Base-by-base conservation (phyloP, 2,113 vertebrate genomes). In the Felis chaus region DNA sequence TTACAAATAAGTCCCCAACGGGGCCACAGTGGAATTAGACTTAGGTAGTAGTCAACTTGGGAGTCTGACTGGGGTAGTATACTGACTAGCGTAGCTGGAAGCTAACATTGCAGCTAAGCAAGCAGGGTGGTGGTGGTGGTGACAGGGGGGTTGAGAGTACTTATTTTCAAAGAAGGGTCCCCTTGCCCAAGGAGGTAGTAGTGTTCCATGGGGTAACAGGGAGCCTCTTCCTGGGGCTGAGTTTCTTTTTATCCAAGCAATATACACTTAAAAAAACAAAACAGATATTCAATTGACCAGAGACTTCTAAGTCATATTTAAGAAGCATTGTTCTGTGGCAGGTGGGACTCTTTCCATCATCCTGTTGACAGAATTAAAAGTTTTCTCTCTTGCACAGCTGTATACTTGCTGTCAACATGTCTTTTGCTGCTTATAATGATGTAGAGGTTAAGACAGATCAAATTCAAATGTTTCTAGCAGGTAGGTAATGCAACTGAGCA, bases 181-280 rank as follows among this genome's bases (percentile, higher is more conserved):
- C 16, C 66, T 97, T 83, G 61, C 57, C 53, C 45, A 36, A 84
- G 41, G 73, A 90, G 55, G 31, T 39, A 13, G 36, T 53, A 7
- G 21, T 94, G 25, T 55, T 50, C 45, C 55, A 31, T 4, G 6
- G 41, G 81, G 7, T 71, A 79, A 61, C 73, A 57, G 13, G 39
- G 14, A 45, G 18, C 81, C 31, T 82, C 89, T 89, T 88, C 39
- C 31, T 78, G 50, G 50, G 57, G 45, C 23, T 95, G 71, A 5
- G 14, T 80, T 53, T 89, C 36, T 87, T 97, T 89, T 39, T 94
- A 41, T 53, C 50, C 50, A 95, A 74, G 68, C 39, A 93, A 83
- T 66, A 66, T 74, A 87, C 55, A 57, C 68, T 86, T 78, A 29
- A 84, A 87, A 90, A 86, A 36, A 78, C 39, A 48, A 80, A 89